A percentile compares a stretch with the other conserved stretches of the same genome.
phyloP scores from a whole-genome alignment of 2,113 vertebrate species.

The Irena cyanogastra region DNA sequence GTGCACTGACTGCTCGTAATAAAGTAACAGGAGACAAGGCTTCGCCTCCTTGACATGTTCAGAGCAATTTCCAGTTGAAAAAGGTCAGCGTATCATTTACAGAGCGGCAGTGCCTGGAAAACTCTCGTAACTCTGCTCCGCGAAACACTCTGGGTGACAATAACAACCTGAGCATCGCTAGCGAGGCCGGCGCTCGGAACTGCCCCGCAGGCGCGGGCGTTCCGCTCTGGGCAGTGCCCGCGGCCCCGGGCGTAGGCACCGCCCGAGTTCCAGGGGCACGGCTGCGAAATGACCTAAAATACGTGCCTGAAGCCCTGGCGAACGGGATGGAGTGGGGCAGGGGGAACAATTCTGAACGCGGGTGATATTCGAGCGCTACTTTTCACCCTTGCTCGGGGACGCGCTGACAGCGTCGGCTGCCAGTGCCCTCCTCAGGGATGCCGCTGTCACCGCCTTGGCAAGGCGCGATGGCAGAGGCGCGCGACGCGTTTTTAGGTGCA shows the following conservation, averaged over 20 bases:
- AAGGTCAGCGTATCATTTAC: not conserved
- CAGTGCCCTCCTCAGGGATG: not conserved
- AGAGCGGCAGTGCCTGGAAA: not conserved
- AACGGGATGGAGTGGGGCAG: rapidly evolving
- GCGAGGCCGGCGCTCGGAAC: not conserved
- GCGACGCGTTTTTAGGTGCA: rapidly evolving
- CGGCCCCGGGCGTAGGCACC: rapidly evolving
- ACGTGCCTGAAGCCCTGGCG: rapidly evolving
- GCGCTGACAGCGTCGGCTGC: not conserved
- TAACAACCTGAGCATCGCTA: not conserved
- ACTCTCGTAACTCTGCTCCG: not conserved
- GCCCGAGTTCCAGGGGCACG: not conserved
- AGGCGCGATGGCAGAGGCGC: not conserved
- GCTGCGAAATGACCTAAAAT: rapidly evolving
- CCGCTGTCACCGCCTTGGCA: not conserved
- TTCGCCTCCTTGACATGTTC: not conserved
- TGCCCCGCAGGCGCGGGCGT: not conserved
- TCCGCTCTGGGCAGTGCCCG: not conserved
- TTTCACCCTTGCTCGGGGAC: not conserved
- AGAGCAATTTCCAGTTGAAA: not conserved
- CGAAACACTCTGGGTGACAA: not conserved
- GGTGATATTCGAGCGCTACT: not conserved
- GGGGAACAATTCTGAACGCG: rapidly evolving
- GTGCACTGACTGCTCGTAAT: not conserved
- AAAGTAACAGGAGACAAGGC: not conserved